These are phyloP conservation scores for Nemurella pictetii DNA, from an alignment of 2,888 invertebrate genomes.

Conservation along the genomic window DNA sequence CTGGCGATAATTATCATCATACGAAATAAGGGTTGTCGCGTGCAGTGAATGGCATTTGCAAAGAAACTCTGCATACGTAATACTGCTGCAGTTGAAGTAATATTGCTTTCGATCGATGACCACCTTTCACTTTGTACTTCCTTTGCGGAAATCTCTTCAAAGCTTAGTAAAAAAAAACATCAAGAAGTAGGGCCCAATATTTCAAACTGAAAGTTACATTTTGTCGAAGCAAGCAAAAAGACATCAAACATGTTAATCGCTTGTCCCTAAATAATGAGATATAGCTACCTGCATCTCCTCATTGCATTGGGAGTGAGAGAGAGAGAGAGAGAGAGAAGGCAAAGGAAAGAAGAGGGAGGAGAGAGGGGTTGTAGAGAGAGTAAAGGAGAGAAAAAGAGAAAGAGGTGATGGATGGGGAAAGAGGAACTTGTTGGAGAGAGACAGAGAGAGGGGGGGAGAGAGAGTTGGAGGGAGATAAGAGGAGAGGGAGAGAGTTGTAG, in stretches of 20 bases:
- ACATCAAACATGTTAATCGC: not conserved
- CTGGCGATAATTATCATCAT: not conserved
- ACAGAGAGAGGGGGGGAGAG: not conserved
- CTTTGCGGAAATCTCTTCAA: not conserved
- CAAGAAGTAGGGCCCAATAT: not conserved
- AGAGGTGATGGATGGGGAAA: no score
- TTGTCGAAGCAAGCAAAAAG: not conserved
- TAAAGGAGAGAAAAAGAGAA: no score
- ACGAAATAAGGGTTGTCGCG: not conserved
- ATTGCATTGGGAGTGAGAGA: not conserved
- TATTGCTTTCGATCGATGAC: not conserved
- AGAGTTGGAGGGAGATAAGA: not conserved
- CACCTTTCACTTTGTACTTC: not conserved
- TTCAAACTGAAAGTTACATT: not conserved
- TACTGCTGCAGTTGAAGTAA: not conserved
- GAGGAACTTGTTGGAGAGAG: no score
- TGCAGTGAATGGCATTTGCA: not conserved
- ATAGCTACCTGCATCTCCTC: not conserved
- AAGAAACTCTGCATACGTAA: constrained; percentile 12
- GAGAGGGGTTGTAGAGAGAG: not conserved
- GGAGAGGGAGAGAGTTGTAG: not conserved
- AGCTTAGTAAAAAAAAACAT: not conserved
- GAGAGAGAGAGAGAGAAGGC: not conserved
- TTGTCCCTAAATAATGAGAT: not conserved
- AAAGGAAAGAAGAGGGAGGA: not conserved